Evolutionary conservation across 2,888 invertebrate genomes (phyloP).

Genomic region (Auanema freiburgensis): DNA sequence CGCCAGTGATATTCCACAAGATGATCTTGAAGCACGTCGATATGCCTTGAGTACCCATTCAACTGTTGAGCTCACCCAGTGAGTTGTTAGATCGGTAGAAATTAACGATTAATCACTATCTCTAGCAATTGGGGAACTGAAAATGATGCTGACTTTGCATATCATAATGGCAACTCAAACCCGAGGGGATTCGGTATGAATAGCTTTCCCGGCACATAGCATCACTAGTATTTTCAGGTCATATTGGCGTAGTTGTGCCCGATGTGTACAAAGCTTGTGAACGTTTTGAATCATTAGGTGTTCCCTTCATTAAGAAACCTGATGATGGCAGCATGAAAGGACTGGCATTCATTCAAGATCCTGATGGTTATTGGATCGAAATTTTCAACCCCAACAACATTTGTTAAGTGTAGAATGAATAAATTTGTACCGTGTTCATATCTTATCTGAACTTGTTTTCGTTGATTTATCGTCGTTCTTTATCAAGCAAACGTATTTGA

Average conservation of each 20-base stretch:
- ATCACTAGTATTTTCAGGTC: slow-evolving; percentile 70
- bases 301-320: slow-evolving; percentile 85
- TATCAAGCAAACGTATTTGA: no score
- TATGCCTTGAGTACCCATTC: slow-evolving; percentile 85
- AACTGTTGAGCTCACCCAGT: slow-evolving; percentile 90
- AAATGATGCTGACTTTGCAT: slow-evolving; percentile 79
- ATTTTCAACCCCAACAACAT: slow-evolving; percentile 72
- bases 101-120: not conserved
- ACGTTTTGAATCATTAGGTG: slow-evolving; percentile 81
- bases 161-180: slow-evolving; percentile 87
- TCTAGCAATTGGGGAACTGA: slow-evolving; percentile 94
- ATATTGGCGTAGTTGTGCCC: slow-evolving; percentile 87
- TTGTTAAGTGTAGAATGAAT: slow-evolving; percentile 8
- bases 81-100: slow-evolving; percentile 65
- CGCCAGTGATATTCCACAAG: slow-evolving; percentile 75
- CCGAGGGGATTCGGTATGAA: slow-evolving; percentile 80
- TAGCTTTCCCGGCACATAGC: not conserved
- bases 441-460: no score
- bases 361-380: slow-evolving; percentile 95
- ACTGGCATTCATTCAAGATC: slow-evolving; percentile 89
- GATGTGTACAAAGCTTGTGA: slow-evolving; percentile 86
- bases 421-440: no score
- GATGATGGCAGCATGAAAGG: slow-evolving; percentile 75
- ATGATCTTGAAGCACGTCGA: slow-evolving; percentile 73
- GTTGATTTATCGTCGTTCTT: no score